A percentile compares a stretch with the other conserved stretches of the same genome.
phyloP scores from a whole-genome alignment of 1,140 invertebrate species.

The Tribolium castaneum region DNA sequence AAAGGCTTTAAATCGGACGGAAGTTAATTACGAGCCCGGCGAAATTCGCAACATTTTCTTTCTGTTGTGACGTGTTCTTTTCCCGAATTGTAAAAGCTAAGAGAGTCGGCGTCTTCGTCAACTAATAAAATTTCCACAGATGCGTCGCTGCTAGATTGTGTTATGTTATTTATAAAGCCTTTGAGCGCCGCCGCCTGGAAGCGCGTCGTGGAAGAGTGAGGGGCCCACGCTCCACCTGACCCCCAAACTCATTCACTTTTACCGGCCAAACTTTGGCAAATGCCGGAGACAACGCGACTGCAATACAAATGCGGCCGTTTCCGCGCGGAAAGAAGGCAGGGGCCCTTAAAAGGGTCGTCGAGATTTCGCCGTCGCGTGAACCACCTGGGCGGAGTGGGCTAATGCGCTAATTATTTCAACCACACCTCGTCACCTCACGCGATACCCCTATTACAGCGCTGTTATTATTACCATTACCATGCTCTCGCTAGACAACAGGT shows the following conservation, averaged over 20 bases:
- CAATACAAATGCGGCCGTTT: background rate
- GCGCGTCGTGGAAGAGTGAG: conserved; percentile 47
- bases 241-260: conserved; percentile 36
- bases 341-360: conserved; percentile 14
- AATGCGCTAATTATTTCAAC: conserved; percentile 55
- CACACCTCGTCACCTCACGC: conserved; percentile 53
- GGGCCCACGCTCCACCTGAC: conserved; percentile 36
- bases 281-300: background rate
- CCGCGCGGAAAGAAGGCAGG: background rate
- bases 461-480: conserved; percentile 31
- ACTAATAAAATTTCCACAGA: conserved; percentile 64
- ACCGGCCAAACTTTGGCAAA: conserved; percentile 12
- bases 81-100: conserved; percentile 38
- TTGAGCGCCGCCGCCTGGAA: conserved; percentile 59
- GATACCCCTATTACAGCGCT: conserved; percentile 46
- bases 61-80: conserved; percentile 19
- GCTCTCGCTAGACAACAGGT: conserved; percentile 19
- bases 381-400: conserved; percentile 50
- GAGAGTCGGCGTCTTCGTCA: conserved; percentile 54
- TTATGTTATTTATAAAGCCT: conserved; percentile 64
- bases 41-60: background rate
- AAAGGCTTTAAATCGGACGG: conserved; percentile 7
- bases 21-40: background rate
- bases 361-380: conserved; percentile 47
- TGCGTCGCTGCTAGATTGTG: conserved; percentile 62